A percentile compares a stretch with the other conserved stretches of the same genome.
phyloP scores from a whole-genome alignment of 2,113 vertebrate genomes.

The Labrus mixtus region DNA sequence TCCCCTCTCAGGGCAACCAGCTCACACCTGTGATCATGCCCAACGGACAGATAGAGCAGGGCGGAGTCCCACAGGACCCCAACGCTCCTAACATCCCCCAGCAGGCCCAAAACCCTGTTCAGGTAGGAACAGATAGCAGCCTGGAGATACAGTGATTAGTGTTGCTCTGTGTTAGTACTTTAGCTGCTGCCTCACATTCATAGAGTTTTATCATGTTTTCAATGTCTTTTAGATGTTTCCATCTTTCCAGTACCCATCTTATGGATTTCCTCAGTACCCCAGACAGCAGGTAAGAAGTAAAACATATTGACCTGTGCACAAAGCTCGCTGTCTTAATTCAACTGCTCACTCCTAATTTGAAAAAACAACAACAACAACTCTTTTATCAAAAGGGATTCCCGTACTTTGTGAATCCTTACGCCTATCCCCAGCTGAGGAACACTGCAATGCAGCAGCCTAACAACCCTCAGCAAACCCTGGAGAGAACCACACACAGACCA shows the following conservation, averaged over 20 bases:
- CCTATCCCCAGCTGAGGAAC: constrained; percentile 79
- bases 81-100: constrained; percentile 63
- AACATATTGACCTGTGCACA: not conserved
- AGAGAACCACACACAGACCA: constrained; percentile 74
- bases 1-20: constrained; percentile 79
- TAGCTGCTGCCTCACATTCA: not conserved
- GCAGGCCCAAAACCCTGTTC: constrained; percentile 73
- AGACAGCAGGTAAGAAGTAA: constrained; percentile 74
- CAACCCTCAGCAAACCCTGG: constrained; percentile 67
- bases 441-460: constrained; percentile 65
- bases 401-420: constrained; percentile 76
- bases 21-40: constrained; percentile 65
- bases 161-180: not conserved
- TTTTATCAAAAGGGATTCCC: constrained; percentile 70
- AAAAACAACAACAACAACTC: too few relatives aligned
- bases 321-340: not conserved
- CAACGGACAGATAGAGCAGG: constrained; percentile 78
- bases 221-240: constrained; percentile 70
- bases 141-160: too few relatives aligned
- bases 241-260: constrained; percentile 71
- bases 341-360: not conserved
- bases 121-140: constrained; percentile 63
- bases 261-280: constrained; percentile 71
- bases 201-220: not conserved
- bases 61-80: constrained; percentile 64